Conservation (phyloP, 2,888 invertebrate genomes). For the Patella caerulea region DNA sequence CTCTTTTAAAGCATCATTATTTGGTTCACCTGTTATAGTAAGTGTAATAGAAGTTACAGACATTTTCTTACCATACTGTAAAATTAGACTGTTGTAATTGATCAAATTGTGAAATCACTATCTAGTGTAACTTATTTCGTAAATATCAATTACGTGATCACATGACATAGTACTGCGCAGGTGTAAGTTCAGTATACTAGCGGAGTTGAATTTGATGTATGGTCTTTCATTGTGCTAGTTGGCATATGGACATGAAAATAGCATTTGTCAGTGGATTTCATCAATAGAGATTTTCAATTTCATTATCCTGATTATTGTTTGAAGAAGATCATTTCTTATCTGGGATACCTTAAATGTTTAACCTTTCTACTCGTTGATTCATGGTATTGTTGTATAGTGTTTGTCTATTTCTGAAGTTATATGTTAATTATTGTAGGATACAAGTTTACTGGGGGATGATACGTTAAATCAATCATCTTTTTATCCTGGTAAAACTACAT, state of each 20-base stretch:
- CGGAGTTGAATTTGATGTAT: not conserved
- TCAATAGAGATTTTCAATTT: no score
- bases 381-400: no score
- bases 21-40: conserved; percentile 57
- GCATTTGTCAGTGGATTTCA: no score
- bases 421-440: conserved; percentile 27
- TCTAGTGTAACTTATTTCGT: not conserved
- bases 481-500: conserved; percentile 68
- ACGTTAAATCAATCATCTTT: conserved; percentile 54
- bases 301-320: no score
- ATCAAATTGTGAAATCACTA: not conserved
- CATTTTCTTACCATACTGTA: no score
- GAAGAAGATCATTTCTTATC: no score
- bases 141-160: no score
- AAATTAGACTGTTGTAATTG: not conserved
- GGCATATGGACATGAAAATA: no score
- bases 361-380: no score
- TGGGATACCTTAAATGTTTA: no score
- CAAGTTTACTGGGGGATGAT: conserved; percentile 41
- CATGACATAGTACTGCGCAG: no score
- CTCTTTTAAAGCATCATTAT: conserved; percentile 59
- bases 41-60: conserved; percentile 9
- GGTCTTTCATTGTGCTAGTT: no score
- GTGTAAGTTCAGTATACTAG: not conserved
- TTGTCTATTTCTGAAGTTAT: not conserved